Percentiles rank a stretch among this genome's conserved stretches.
These are phyloP conservation scores for Procambarus clarkii DNA, from an alignment of 1,140 invertebrate genomes.

Conservation along the genomic window DNA sequence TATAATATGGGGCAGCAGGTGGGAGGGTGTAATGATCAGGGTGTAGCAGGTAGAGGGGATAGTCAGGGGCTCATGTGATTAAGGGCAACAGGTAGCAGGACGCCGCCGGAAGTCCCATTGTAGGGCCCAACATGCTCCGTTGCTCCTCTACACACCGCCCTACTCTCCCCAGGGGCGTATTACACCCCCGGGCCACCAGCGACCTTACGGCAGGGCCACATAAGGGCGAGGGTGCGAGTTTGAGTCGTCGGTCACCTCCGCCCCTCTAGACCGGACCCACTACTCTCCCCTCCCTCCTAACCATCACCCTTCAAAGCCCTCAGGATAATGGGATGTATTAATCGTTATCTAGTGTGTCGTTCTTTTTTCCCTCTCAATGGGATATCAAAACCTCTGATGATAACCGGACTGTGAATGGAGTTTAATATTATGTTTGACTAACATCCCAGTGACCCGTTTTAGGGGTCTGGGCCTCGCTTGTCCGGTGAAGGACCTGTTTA, in stretches of 20 bases:
- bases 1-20: neutral
- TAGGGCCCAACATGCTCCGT: constrained; percentile 75
- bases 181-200: constrained; percentile 78
- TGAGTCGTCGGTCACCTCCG: neutral
- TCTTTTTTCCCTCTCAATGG: constrained; percentile 39
- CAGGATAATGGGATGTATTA: constrained; percentile 56
- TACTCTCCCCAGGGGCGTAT: constrained; percentile 80
- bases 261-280: neutral
- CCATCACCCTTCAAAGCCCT: neutral
- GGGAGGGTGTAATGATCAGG: neutral
- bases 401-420: constrained; percentile 48
- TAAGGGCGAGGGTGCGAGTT: neutral
- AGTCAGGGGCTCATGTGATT: constrained; percentile 38
- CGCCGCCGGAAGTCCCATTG: constrained; percentile 61
- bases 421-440: constrained; percentile 55
- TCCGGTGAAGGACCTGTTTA: neutral
- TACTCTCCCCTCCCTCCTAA: neutral
- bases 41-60: neutral
- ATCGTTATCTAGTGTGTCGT: constrained; percentile 63
- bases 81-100: constrained; percentile 65
- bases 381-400: constrained; percentile 58
- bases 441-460: constrained; percentile 18
- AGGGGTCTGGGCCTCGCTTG: neutral
- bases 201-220: constrained; percentile 23
- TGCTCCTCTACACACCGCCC: constrained; percentile 76